Base-by-base conservation (phyloP, 2,113 vertebrate species). In the Microcebus tavaratra region DNA sequence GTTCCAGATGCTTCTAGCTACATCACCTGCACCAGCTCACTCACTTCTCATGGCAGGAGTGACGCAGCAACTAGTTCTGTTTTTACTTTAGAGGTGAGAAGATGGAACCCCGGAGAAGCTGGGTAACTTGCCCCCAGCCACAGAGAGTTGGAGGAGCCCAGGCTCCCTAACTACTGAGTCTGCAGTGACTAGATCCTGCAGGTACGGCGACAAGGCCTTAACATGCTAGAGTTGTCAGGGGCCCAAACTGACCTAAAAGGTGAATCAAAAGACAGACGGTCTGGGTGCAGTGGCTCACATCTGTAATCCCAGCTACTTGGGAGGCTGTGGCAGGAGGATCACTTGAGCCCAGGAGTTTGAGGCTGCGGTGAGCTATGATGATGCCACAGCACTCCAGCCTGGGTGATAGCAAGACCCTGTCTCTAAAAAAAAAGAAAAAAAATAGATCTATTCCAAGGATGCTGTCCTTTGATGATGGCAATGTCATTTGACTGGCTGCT, bases 181-280 rank as follows among this genome's bases (percentile, higher is more conserved):
- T 48, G 65, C 63, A 63, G 53, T 12, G 34, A 94, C 42, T 42
- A 61, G 76, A 25, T 21, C 76, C 21, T 42, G 34, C n/a, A n/a
- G 55, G n/a, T 1, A 3, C 0, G 0, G 18, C 10, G 34, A 50
- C 0, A 0, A 36, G 75, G 13, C 27, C n/a, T 88, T 27, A 48
- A 29, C 29, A 1, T 48, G 12, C 31, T 31, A 88, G 84, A 23
- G 17, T n/a, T 6, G 5, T 7, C 20, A 63, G 39, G 59, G 25
- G 27, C 55, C 78, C 34, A 50, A 18, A 17, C 10, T 8, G n/a
- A 89, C 78, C 68, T 55, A 11, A 20, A 65, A 75, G 45, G 29
- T 23, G 57, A 67, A 65, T n/a, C 11, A 12, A 31, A 68, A 68
- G 63, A 31, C 0, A 31, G n/a, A 25, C 2, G 0, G 18, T 5